A percentile compares a stretch with the other conserved stretches of the same genome.
Evolutionary conservation across 2,888 invertebrate genomes (phyloP).

Genomic region (Trissolcus brochymenae): DNA sequence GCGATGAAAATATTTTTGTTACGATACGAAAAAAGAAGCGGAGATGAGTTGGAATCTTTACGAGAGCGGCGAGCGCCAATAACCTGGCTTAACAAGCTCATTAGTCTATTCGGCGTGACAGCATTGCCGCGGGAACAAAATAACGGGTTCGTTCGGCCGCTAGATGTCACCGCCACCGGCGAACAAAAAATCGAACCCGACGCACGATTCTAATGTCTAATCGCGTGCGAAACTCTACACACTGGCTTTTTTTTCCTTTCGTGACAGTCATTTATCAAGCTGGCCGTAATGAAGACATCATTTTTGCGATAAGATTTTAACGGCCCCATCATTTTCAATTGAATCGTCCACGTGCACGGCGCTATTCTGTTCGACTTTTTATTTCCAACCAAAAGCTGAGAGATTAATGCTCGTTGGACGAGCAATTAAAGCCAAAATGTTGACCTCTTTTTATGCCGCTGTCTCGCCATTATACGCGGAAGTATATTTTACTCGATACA

Average conservation of each 20-base stretch:
- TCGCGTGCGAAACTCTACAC: constrained; percentile 31
- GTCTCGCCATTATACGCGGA: constrained; percentile 7
- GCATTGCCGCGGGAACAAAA: constrained; percentile 40
- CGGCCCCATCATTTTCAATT: constrained; percentile 40
- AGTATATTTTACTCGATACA: constrained; percentile 38
- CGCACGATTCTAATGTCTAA: constrained; percentile 41
- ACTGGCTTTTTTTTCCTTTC: constrained; percentile 24
- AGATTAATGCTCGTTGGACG: constrained; percentile 38
- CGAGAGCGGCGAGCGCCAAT: constrained; percentile 58
- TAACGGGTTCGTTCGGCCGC: constrained; percentile 37
- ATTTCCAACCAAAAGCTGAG: background rate
- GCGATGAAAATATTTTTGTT: constrained; percentile 9
- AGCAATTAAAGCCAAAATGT: constrained; percentile 44
- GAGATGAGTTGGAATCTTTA: constrained; percentile 40
- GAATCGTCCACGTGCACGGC: constrained; percentile 37
- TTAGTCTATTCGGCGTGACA: constrained; percentile 70
- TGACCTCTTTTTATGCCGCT: constrained; percentile 23
- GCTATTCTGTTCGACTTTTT: constrained; percentile 31
- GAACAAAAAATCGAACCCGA: constrained; percentile 16
- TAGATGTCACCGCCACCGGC: constrained; percentile 36
- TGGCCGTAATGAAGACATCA: constrained; percentile 40
- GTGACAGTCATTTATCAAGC: constrained; percentile 39
- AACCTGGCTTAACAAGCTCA: constrained; percentile 68
- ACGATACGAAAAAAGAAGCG: background rate
- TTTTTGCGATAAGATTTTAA: constrained; percentile 50